Evolutionary conservation across 2,113 vertebrate genomes (phyloP), one percentile per base, ranked within the genome.

Genomic region (Silurus glanis): DNA sequence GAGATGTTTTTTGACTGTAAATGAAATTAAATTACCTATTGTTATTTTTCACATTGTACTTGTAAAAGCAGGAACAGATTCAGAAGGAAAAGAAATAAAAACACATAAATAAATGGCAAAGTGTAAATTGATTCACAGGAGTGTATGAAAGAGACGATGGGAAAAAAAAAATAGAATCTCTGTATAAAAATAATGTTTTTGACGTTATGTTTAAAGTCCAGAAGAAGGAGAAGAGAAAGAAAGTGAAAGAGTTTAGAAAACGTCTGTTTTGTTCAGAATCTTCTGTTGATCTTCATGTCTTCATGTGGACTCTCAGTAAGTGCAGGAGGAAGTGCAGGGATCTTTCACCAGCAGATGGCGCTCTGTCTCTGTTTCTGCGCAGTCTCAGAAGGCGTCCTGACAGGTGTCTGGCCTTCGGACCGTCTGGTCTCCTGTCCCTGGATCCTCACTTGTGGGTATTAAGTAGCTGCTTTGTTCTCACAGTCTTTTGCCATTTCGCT

Each of bases 401-500:
- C 55, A 80, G 86, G 88, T 82, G 76, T 28, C 25, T 84, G 85
- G 62, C 78, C 55, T 88, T 80, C 56, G 82, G 85, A 71, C 78
- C 55, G 86, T 80, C 56, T 47, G 25, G 55, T 61, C 58, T 61
- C 19, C 17, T 80, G 56, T 45, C 56, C 78, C 56, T 13, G 78
- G 23, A 47, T 12, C 47, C 47, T 66, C 37, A 25, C 21, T 82
- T 49, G 55, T 37, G 61, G n/a, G 14, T 83, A 83, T 81, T 10
- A 86, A 53, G 1, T 55, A 69, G 67, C 86, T 19, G 66, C 91
- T 92, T 85, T 59, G 86, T 80, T 91, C 90, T 85, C 86, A 83
- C 88, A 94, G 62, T 55, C 81, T 76, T 90, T 88, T 55, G 85
- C 87, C 85, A 94, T 87, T 66, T 88, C 87, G 23, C 64, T 66